Percentiles rank a stretch among this genome's conserved stretches.
Evolutionary conservation across 1,140 invertebrate species (phyloP).

Genomic region (Lordiphosa mommai): DNA sequence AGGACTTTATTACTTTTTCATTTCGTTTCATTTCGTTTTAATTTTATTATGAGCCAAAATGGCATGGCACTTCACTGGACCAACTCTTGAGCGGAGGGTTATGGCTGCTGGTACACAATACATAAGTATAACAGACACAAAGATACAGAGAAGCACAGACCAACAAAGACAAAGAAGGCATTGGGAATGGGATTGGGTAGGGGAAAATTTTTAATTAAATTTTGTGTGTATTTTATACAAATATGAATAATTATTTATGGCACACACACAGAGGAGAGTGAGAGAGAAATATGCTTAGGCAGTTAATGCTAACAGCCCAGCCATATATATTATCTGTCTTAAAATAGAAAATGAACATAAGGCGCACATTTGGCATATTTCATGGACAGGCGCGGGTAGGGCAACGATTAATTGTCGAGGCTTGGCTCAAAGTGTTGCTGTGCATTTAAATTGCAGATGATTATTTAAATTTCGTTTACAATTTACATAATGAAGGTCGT

Average conservation of each 20-base stretch:
- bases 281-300: conserved; percentile 36
- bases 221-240: conserved; percentile 76
- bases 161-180: conserved; percentile 22
- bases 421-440: conserved; percentile 59
- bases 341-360: conserved; percentile 74
- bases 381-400: conserved; percentile 15
- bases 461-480: conserved; percentile 77
- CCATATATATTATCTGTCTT: conserved; percentile 62
- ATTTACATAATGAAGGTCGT: conserved; percentile 75
- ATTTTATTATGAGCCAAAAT: conserved; percentile 76
- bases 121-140: conserved; percentile 1
- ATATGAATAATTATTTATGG: conserved; percentile 78
- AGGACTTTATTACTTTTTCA: conserved; percentile 78
- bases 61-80: conserved; percentile 59
- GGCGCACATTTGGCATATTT: conserved; percentile 73
- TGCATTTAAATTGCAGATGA: conserved; percentile 77
- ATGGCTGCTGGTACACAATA: not conserved
- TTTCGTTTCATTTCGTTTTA: conserved; percentile 77
- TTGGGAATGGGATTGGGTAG: conserved; percentile 9
- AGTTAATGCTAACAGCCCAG: conserved; percentile 59
- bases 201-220: conserved; percentile 77
- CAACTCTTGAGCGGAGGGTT: conserved; percentile 10
- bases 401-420: conserved; percentile 68
- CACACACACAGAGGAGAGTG: conserved; percentile 13
- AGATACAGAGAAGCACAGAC: not conserved